Evolutionary conservation across 92 coral and sea anemone species (phyloP).

Genomic region (Paramuricea clavata): DNA sequence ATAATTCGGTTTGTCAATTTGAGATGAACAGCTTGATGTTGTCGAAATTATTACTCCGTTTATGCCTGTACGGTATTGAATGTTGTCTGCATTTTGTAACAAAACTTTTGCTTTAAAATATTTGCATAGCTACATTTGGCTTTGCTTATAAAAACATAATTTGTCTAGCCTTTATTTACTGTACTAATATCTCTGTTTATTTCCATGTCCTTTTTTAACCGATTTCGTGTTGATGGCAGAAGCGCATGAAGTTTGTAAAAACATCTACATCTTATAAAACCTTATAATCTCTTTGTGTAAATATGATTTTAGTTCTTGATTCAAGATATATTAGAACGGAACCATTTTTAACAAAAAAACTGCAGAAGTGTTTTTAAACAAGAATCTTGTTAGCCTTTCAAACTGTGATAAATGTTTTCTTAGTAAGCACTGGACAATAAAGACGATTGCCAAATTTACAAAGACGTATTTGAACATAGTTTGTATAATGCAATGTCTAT

Average conservation of each 20-base stretch:
- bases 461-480: background rate
- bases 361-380: background rate
- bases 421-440: background rate
- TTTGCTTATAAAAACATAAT: background rate
- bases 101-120: conserved; percentile 2
- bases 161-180: conserved; percentile 17
- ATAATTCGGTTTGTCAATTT: too few relatives aligned
- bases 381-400: background rate
- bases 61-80: background rate
- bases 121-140: background rate
- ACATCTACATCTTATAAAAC: background rate
- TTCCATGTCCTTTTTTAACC: background rate
- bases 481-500: background rate
- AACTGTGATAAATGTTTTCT: conserved; percentile 1
- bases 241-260: background rate
- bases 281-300: background rate
- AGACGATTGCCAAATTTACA: background rate
- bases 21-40: too few relatives aligned
- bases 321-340: too few relatives aligned
- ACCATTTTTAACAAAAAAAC: too few relatives aligned
- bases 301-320: background rate
- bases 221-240: background rate
- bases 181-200: background rate
- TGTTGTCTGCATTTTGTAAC: conserved; percentile 7
- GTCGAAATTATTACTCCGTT: too few relatives aligned